Percentiles rank a stretch among this genome's conserved stretches.
Conservation (phyloP, 1,140 invertebrate genomes). For the Eupristina koningsbergeri region DNA sequence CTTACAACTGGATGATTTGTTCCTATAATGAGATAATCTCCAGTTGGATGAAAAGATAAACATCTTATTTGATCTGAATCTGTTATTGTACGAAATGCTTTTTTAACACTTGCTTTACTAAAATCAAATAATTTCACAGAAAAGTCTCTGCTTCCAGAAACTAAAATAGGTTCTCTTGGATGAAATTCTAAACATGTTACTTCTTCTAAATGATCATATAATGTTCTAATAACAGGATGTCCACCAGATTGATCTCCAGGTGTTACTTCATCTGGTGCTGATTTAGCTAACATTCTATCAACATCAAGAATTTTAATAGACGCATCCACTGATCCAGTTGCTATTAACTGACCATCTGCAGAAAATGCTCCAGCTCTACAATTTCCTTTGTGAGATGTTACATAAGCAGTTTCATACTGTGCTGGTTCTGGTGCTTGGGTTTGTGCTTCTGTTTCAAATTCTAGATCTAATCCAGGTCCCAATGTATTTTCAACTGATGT, state of each 20-base stretch:
- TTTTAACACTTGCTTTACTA: constrained; percentile 97
- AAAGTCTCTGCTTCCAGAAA: constrained; percentile 94
- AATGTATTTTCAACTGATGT: constrained; percentile 80
- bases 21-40: constrained; percentile 94
- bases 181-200: constrained; percentile 98
- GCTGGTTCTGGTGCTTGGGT: constrained; percentile 93
- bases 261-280: constrained; percentile 87
- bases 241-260: constrained; percentile 88
- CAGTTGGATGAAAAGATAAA: constrained; percentile 94
- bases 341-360: constrained; percentile 94
- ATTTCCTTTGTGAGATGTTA: constrained; percentile 97
- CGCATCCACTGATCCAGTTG: constrained; percentile 97
- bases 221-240: constrained; percentile 97
- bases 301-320: constrained; percentile 99
- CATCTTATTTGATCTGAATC: constrained; percentile 92
- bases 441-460: constrained; percentile 95
- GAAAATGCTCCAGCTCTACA: constrained; percentile 97
- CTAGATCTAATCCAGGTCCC: constrained; percentile 91
- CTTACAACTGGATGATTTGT: constrained; percentile 93
- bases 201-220: constrained; percentile 99
- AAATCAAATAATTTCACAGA: constrained; percentile 98
- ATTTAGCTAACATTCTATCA: constrained; percentile 97
- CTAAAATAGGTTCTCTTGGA: constrained; percentile 92
- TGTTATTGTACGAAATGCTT: constrained; percentile 95
- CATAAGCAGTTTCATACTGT: constrained; percentile 98